These are phyloP conservation scores for Gnathonemus longibarbis DNA, from an alignment of 2,113 vertebrate genomes.

Conservation along the genomic window DNA sequence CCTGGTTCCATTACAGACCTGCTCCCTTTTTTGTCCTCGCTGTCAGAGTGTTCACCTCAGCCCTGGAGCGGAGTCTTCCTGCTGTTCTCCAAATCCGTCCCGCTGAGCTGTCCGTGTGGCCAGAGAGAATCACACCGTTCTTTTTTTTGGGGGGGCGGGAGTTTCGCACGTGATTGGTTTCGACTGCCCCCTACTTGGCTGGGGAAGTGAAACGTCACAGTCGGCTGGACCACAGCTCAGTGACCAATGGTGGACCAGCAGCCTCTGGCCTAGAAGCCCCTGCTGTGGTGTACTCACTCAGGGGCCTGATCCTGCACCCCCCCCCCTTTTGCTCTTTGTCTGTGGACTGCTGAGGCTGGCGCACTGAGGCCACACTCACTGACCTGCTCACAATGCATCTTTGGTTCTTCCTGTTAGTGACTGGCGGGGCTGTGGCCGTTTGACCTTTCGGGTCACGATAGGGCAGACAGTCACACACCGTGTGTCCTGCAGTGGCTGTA, in stretches of 20 bases:
- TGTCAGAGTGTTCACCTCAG: slow-evolving; percentile 28
- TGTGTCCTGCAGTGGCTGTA: neutral
- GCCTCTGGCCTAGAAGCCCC: neutral
- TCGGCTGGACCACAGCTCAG: neutral
- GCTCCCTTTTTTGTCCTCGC: slow-evolving; percentile 42
- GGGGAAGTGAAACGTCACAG: neutral
- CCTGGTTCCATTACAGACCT: slow-evolving; percentile 41
- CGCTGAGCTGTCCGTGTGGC: neutral
- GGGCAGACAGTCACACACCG: neutral
- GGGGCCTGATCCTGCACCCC: too few species aligned
- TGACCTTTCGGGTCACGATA: neutral
- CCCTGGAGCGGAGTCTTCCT: slow-evolving; percentile 48
- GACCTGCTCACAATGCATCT: neutral
- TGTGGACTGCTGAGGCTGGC: neutral
- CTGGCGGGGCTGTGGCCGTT: neutral
- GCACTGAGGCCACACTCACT: neutral
- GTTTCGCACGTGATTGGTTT: neutral
- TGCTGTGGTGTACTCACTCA: neutral
- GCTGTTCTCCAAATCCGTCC: slow-evolving; percentile 25
- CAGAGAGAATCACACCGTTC: neutral
- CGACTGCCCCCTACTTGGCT: neutral
- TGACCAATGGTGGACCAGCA: neutral
- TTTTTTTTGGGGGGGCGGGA: slow-evolving; percentile 13
- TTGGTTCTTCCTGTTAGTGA: neutral
- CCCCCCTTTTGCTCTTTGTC: neutral